Evolutionary conservation across 2,113 vertebrate species (phyloP).

Genomic region (Hyaena hyaena): DNA sequence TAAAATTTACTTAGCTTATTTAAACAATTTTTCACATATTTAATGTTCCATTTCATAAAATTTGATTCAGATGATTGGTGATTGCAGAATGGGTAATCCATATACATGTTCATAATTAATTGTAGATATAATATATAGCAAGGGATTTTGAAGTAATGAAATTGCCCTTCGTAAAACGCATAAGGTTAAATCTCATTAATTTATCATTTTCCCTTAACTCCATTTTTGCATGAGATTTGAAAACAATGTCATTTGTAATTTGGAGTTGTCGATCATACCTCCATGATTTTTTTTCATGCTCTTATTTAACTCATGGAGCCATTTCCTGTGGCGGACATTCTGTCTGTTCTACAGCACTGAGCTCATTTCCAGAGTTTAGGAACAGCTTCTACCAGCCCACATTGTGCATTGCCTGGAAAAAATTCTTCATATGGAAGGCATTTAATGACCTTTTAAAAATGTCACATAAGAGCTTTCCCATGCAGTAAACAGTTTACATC

Average conservation of each 20-base stretch:
- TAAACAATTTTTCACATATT: background rate
- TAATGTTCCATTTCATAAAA: background rate
- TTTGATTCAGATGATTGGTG: background rate
- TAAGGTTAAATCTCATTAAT: background rate
- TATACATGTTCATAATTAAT: background rate
- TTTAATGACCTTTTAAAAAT: background rate
- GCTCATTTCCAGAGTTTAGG: background rate
- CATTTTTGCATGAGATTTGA: background rate
- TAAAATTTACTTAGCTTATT: background rate
- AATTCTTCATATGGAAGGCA: background rate
- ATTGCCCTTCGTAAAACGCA: background rate
- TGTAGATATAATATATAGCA: background rate
- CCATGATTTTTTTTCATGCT: background rate
- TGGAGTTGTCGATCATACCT: background rate
- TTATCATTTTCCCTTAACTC: background rate
- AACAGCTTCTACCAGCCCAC: background rate
- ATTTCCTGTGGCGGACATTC: background rate
- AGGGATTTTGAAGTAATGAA: background rate
- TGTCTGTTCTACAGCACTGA: background rate
- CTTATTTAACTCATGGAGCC: background rate
- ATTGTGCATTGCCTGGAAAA: background rate
- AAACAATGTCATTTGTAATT: background rate
- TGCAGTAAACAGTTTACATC: background rate
- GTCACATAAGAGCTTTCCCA: background rate
- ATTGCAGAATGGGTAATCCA: background rate